Evolutionary conservation across 2,888 invertebrate genomes (phyloP).

Genomic region (Callosobruchus maculatus): DNA sequence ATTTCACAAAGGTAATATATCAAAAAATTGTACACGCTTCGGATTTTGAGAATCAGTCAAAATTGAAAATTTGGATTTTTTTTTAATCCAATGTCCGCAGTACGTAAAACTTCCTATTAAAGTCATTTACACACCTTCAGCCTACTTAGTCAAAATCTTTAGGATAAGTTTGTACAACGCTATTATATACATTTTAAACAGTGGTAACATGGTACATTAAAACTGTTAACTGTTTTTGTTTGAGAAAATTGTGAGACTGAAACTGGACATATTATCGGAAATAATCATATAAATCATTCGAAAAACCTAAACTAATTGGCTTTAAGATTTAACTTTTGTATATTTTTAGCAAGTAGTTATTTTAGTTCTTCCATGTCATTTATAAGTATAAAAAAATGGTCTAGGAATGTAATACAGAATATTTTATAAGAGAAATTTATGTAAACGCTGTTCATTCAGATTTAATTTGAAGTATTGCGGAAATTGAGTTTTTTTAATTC

Average conservation of each 20-base stretch:
- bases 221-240: not conserved
- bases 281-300: constrained; percentile 13
- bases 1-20: no score
- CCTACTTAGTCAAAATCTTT: no score
- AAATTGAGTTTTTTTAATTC: not conserved
- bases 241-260: constrained; percentile 21
- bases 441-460: constrained; percentile 4
- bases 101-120: no score
- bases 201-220: not conserved
- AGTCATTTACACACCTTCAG: no score
- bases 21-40: no score
- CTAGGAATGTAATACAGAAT: not conserved
- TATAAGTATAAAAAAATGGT: not conserved
- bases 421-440: not conserved
- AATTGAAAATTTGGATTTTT: no score
- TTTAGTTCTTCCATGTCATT: not conserved
- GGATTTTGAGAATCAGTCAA: no score
- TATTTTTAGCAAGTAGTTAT: constrained; percentile 2
- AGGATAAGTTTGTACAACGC: no score
- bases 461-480: constrained; percentile 3
- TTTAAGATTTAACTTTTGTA: constrained; percentile 16
- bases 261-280: constrained; percentile 22
- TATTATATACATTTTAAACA: not conserved
- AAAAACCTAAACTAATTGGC: constrained; percentile 14
- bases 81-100: no score